Evolutionary conservation across 2,888 invertebrate species (phyloP), one percentile per base, ranked within the genome.

Genomic region (Leptopilina syphax): DNA sequence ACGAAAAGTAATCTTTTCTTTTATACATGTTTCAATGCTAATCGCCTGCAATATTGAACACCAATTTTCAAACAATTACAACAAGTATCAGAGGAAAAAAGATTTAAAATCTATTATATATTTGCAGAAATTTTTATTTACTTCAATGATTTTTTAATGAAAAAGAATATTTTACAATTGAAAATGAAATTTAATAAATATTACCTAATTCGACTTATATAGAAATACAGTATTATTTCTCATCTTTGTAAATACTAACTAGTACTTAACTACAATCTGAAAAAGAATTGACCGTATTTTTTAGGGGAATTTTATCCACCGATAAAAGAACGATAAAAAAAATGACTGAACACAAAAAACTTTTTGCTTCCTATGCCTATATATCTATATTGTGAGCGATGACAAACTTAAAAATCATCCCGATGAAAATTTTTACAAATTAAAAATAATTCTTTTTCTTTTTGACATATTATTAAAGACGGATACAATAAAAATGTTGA

Each of bases 291-390:
- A 18, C 18, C 18, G 34, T 65, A 73, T 34, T 3, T 18, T 50
- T 50, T n/a, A 73, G 50, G 34, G 57, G 12, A 73, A 57, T 27
- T 27, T 34, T 34, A 57, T 8, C n/a, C 54, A 73, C 54, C 12
- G 73, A 57, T 57, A 73, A 73, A 73, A 73, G n/a, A 57, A 9
- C 34, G 27, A 73, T 73, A 73, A 73, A 57, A 70, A 73, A 73
- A n/a, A 9, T 34, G 57, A 41, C 54, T 13, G 12, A 50, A 54
- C 34, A 73, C 54, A 73, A 27, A 34, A 73, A n/a, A 54, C 1
- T 34, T 54, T 54, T 9, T 70, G 54, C 50, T 70, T 27, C 50
- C 70, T 13, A 3, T 34, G 34, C 34, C 34, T 34, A 34, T 34
- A 34, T 34, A 34, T 8, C 5, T 24, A 70, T 50, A 50, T 50